Evolutionary conservation across 2,113 vertebrate species (phyloP).

Genomic region (Probosciger aterrimus): DNA sequence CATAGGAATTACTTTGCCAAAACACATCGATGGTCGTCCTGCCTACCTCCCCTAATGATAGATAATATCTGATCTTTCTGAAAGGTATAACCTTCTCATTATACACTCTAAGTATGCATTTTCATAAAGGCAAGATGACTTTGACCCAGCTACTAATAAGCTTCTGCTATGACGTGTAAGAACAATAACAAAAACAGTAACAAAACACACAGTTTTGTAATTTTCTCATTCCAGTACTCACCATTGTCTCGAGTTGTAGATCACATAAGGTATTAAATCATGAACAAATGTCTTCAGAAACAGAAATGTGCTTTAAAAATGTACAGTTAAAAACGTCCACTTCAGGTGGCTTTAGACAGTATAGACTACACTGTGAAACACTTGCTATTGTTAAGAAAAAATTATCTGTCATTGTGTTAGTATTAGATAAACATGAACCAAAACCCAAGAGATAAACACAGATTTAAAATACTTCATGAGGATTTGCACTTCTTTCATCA

Average conservation of each 20-base stretch:
- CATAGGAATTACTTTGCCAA: neutral
- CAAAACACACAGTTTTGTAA: neutral
- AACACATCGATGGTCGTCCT: neutral
- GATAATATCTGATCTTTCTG: neutral
- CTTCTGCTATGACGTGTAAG: neutral
- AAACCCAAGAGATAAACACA: neutral
- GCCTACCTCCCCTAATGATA: neutral
- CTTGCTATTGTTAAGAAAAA: neutral
- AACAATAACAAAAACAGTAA: neutral
- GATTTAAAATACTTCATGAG: neutral
- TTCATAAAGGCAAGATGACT: neutral
- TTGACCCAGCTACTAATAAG: neutral
- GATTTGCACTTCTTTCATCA: neutral
- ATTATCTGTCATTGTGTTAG: neutral
- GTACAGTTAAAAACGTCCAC: neutral
- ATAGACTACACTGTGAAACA: neutral
- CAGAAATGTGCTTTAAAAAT: neutral
- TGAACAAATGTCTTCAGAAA: neutral
- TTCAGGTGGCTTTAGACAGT: neutral
- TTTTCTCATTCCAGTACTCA: neutral
- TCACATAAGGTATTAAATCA: neutral
- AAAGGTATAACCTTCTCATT: neutral
- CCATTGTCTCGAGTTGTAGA: neutral
- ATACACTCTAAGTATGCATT: rapidly evolving
- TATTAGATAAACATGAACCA: neutral